Evolutionary conservation across 2,113 vertebrate species (phyloP).

Genomic region (Corvus hawaiiensis): DNA sequence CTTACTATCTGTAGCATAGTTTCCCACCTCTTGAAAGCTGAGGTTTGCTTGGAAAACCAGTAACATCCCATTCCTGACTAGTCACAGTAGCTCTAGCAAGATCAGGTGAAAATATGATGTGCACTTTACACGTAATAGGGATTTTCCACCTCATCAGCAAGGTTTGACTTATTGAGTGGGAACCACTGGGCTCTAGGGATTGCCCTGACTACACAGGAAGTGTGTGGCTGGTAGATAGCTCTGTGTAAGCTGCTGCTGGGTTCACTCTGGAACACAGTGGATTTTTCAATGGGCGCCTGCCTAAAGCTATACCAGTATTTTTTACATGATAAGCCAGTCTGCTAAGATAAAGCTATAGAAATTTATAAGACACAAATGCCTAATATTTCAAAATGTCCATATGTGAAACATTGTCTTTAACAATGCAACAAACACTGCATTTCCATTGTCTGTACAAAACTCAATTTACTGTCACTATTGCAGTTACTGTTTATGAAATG

Average conservation of each 20-base stretch:
- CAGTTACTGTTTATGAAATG: background rate
- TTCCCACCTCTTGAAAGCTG: background rate
- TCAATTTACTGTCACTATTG: background rate
- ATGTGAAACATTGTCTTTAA: background rate
- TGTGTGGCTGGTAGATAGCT: background rate
- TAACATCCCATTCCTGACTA: background rate
- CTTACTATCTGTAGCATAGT: background rate
- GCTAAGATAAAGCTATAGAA: background rate
- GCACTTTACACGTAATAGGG: background rate
- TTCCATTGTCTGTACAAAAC: background rate
- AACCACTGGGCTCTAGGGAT: background rate
- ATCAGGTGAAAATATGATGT: background rate
- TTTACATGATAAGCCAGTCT: background rate
- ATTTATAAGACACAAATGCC: background rate
- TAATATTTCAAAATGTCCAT: background rate
- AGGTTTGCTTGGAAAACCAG: background rate
- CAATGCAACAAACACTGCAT: background rate
- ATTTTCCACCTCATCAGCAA: background rate
- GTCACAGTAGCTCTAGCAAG: background rate
- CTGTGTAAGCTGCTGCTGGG: background rate
- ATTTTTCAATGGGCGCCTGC: background rate
- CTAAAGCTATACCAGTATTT: background rate
- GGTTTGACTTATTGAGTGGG: background rate
- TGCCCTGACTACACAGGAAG: background rate
- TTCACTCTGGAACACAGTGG: background rate